These are phyloP conservation scores for Trachelus troglodyta DNA, from an alignment of 2,888 invertebrate genomes.

Conservation along the genomic window DNA sequence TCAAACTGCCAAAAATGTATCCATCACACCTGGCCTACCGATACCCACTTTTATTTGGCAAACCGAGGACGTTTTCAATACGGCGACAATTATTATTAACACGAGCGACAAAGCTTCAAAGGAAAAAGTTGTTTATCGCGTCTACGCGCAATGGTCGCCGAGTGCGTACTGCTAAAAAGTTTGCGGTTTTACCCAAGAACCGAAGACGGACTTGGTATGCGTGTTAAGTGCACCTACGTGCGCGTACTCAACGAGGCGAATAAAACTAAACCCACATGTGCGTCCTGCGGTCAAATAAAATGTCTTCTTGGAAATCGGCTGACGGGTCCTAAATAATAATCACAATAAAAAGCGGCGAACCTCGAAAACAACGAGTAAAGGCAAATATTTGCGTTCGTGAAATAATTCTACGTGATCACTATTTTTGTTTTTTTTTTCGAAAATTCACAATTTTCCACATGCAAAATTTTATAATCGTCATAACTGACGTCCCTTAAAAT, in stretches of 20 bases:
- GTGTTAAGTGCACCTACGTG: neutral
- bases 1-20: neutral
- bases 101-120: neutral
- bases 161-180: neutral
- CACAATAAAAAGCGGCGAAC: too few species aligned
- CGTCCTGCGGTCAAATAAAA: neutral
- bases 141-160: neutral
- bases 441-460: too few species aligned
- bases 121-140: neutral
- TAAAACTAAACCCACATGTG: neutral
- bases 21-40: neutral
- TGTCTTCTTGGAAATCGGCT: neutral
- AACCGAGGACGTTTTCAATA: neutral
- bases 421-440: too few species aligned
- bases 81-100: neutral
- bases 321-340: neutral
- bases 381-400: too few species aligned
- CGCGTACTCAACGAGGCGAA: neutral
- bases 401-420: too few species aligned
- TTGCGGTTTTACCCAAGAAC: neutral
- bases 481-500: too few species aligned
- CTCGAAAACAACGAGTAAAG: too few species aligned
- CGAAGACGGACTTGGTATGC: neutral
- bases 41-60: neutral
- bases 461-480: too few species aligned